These are phyloP conservation scores for Aphodius sticticus DNA, from an alignment of 2,888 invertebrate genomes.

Conservation along the genomic window DNA sequence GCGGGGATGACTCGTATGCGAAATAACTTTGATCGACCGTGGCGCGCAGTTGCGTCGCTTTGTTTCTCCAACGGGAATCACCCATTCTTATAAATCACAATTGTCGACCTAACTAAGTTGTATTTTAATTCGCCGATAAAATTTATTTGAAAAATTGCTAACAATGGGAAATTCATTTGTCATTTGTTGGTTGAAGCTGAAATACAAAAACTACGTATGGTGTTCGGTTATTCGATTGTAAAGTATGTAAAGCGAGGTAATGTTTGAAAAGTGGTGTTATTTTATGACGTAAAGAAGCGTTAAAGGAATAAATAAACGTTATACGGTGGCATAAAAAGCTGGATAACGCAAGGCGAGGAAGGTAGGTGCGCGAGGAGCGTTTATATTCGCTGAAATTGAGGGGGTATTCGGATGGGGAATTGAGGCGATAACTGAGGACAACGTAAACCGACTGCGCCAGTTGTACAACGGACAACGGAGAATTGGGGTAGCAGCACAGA, in stretches of 20 bases:
- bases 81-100: too few species aligned
- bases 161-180: too few species aligned
- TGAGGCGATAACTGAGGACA: constrained; percentile 19
- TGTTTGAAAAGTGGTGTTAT: neutral
- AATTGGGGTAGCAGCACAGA: neutral
- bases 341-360: neutral
- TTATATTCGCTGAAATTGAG: neutral
- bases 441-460: constrained; percentile 10
- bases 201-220: too few species aligned
- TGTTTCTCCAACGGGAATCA: too few species aligned
- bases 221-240: neutral
- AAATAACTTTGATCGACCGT: too few species aligned
- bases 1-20: too few species aligned
- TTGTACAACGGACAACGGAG: neutral
- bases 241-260: neutral
- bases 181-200: too few species aligned
- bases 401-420: neutral
- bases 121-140: too few species aligned
- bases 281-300: neutral
- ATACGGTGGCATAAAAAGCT: neutral
- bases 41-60: too few species aligned
- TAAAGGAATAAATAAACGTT: neutral
- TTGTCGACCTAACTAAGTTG: too few species aligned
- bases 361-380: neutral
- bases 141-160: too few species aligned